phyloP scores from a whole-genome alignment of 2,797 vertebrate species.

The Linurgus olivaceus region DNA sequence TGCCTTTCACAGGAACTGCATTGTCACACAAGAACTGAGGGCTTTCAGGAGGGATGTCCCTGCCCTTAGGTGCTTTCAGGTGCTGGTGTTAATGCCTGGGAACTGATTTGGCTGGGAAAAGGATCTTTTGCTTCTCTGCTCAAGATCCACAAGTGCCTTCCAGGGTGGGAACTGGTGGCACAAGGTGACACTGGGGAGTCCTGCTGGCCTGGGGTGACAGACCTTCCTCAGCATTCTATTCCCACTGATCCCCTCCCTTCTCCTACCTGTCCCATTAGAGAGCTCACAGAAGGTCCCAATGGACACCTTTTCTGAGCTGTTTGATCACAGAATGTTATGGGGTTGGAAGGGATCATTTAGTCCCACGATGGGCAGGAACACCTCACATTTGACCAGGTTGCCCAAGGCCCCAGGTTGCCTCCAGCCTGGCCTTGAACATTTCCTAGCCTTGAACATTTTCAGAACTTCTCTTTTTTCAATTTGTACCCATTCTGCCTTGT shows the following conservation, averaged over 20 bases:
- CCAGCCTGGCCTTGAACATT: not conserved
- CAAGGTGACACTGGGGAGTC: not conserved
- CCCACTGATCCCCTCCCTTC: not conserved
- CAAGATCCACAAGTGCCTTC: not conserved
- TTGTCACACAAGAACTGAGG: not conserved
- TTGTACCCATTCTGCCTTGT: not conserved
- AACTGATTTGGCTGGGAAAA: not conserved
- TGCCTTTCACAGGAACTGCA: not conserved
- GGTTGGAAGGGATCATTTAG: not conserved
- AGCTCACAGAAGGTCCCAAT: fast-evolving
- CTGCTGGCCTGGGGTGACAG: fast-evolving
- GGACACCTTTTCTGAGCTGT: not conserved
- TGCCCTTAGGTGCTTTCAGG: not conserved
- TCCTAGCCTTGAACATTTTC: not conserved
- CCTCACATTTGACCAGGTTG: not conserved
- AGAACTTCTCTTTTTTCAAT: not conserved
- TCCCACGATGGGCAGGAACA: not conserved
- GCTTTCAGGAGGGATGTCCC: not conserved
- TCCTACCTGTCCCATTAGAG: not conserved
- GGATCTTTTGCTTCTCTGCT: not conserved
- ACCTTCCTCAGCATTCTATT: not conserved
- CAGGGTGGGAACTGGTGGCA: not conserved
- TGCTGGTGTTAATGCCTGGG: not conserved
- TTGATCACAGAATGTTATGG: too few relatives aligned
- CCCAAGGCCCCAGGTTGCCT: not conserved